A percentile compares a stretch with the other conserved stretches of the same genome.
Conservation (phyloP, 2,797 vertebrate species). For the Botia almorhae region DNA sequence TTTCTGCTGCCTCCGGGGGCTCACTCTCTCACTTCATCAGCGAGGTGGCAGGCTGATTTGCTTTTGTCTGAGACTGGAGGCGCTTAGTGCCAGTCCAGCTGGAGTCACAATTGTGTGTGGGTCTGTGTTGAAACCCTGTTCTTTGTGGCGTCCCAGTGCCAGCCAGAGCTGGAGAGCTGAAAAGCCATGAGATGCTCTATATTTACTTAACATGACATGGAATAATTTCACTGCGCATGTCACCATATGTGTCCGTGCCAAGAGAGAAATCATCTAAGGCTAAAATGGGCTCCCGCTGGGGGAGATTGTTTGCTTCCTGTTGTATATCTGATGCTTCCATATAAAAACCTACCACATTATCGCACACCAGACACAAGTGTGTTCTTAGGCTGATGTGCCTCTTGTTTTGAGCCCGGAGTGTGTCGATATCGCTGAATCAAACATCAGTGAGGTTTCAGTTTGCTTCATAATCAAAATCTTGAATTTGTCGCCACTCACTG, state of each 20-base stretch:
- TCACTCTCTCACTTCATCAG: constrained; percentile 33
- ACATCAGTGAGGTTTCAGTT: neutral
- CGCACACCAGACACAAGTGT: constrained; percentile 1
- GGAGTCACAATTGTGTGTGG: constrained; percentile 21
- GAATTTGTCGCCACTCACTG: neutral
- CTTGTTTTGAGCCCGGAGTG: neutral
- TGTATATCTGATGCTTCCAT: constrained; percentile 28
- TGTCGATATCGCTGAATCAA: constrained; percentile 6
- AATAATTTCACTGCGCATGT: constrained; percentile 28
- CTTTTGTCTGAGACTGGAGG: constrained; percentile 51
- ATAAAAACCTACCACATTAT: constrained; percentile 29
- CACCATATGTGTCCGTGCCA: neutral
- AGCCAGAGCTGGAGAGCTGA: constrained; percentile 65
- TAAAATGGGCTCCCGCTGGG: constrained; percentile 34
- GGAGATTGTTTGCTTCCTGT: constrained; percentile 17
- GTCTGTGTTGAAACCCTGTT: constrained; percentile 43
- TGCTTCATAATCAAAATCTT: constrained; percentile 19
- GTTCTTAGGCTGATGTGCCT: constrained; percentile 13
- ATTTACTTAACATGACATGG: constrained; percentile 46
- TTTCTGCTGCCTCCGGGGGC: constrained; percentile 30
- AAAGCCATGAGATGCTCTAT: constrained; percentile 65
- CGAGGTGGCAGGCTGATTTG: constrained; percentile 41
- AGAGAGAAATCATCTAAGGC: constrained; percentile 28
- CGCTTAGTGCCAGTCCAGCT: constrained; percentile 29
- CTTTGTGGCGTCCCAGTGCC: neutral